Evolutionary conservation across 2,113 vertebrate genomes (phyloP), one percentile per base, ranked within the genome.

Genomic region (Pomatorhinus ruficollis): DNA sequence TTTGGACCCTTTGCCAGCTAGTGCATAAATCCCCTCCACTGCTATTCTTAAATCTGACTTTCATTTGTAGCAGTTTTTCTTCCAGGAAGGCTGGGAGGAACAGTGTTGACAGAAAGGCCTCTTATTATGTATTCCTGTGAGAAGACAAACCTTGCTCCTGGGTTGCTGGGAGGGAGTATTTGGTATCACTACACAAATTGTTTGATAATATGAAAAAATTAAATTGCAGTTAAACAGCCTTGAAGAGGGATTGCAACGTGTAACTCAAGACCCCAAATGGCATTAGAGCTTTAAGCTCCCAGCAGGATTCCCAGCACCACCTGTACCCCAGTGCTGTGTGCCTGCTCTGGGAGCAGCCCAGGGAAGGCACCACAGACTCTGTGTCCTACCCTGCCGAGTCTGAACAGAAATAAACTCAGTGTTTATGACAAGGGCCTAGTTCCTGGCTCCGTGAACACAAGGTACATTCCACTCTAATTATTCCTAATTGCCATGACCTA

Each of bases 391-490:
- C 80, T 11, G 56, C 30, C 0, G 1, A 59, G 53, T 7, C 10
- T 15, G 61, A 64, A 35, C 39, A 93, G 93, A 93, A 93, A 83
- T 19, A 42, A 95, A 89, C 42, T 49, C 81, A 14, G 24, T 12
- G 8, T 88, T 94, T 91, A 81, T 75, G 84, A 89, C 74, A 79
- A 0, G 53, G 56, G 65, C 69, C 86, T 25, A 30, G 33, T 50
- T 92, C 80, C 76, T 68, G 64, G 86, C 89, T 93, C 83, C 0
- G 1, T 23, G 82, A 96, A 90, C 24, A 94, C 82, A 74, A 97
- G 94, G 94, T 96, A 83, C 94, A 93, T 96, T 97, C 94, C 95
- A 83, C 90, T 90, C 63, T 96, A 95, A 97, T 95, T 93, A 91
- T 86, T 95, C 75, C 71, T 96, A 96, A 96, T 95, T 95, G 90